phyloP scores from a whole-genome alignment of 2,888 invertebrate species.

The Plebejus melissa region DNA sequence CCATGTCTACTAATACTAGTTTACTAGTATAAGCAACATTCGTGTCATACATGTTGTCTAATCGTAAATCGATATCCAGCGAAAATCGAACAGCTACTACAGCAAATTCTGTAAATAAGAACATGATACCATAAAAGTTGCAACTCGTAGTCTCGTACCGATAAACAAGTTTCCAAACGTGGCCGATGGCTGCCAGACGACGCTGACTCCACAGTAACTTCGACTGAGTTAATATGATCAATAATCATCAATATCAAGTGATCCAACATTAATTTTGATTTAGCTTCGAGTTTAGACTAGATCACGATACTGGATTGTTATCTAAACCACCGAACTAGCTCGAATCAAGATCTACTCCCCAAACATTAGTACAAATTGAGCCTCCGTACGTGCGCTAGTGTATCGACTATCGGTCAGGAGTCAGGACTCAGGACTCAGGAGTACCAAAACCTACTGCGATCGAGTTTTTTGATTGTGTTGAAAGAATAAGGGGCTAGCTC shows the following conservation, averaged over 20 bases:
- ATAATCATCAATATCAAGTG: no score
- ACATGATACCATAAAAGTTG: background rate
- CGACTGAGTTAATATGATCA: background rate
- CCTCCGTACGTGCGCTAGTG: no score
- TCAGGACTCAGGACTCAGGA: no score
- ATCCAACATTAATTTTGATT: no score
- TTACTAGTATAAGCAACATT: background rate
- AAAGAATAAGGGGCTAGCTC: background rate
- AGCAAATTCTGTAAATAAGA: background rate
- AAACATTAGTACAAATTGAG: no score
- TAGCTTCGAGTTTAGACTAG: no score
- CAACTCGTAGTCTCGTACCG: background rate
- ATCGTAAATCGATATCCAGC: background rate
- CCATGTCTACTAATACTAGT: background rate
- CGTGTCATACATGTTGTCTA: background rate
- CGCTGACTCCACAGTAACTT: background rate
- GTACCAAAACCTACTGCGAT: no score
- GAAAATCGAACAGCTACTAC: background rate
- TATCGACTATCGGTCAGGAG: no score
- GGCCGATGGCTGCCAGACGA: background rate
- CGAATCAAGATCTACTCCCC: no score
- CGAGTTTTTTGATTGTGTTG: no score
- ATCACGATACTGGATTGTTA: no score
- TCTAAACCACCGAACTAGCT: no score
- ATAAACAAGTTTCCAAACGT: background rate